Percentiles rank a stretch among this genome's conserved stretches.
Evolutionary conservation across 2,113 vertebrate species (phyloP).

Genomic region (Garra rufa): DNA sequence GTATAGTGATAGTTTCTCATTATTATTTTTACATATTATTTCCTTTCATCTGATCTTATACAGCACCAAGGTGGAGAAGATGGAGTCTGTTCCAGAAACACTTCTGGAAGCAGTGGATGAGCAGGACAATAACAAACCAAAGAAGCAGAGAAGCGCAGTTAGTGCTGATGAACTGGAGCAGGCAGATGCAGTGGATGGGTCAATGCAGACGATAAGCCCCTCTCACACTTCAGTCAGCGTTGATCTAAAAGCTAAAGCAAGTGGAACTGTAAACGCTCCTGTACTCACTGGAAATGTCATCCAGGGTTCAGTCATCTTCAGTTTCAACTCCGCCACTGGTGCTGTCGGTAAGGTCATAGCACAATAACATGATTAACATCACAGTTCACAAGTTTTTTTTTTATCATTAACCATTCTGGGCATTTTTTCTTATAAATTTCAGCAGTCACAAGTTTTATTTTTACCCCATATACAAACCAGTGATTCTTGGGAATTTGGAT

Average conservation of each 20-base stretch:
- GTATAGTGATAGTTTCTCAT: no score
- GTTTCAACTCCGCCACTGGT: neutral
- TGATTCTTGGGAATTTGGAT: no score
- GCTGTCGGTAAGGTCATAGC: neutral
- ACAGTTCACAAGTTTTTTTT: no score
- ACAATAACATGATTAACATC: no score
- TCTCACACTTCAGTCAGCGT: neutral
- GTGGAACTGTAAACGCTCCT: neutral
- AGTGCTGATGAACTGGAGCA: neutral
- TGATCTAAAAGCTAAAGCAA: neutral
- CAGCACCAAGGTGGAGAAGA: neutral
- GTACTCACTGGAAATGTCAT: neutral
- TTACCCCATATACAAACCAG: no score
- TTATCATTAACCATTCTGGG: no score
- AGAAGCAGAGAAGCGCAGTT: neutral
- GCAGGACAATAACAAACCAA: neutral
- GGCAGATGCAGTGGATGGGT: conserved; percentile 7
- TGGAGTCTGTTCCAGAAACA: conserved; percentile 10
- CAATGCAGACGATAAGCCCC: neutral
- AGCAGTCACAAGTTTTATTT: no score
- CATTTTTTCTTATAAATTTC: no score
- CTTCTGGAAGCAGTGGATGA: conserved; percentile 31
- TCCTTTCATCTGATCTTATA: neutral
- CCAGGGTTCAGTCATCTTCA: neutral
- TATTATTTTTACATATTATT: no score